These are phyloP conservation scores for Heliconius aoede DNA, from an alignment of 2,888 invertebrate species.

Conservation along the genomic window DNA sequence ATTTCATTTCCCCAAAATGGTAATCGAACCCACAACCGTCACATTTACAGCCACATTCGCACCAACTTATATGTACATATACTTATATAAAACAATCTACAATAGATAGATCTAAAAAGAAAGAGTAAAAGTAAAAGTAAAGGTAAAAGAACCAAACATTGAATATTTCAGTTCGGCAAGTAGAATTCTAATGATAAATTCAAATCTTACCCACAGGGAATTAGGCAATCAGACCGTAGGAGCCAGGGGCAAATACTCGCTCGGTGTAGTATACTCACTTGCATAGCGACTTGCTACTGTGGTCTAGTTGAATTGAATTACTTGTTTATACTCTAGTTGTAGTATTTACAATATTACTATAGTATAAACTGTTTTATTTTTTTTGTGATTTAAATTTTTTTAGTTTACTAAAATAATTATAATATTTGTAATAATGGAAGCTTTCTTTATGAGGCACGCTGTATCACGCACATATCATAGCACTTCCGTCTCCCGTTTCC, in stretches of 20 bases:
- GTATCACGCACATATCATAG: no score
- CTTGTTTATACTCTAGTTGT: constrained; percentile 3
- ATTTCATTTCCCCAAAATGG: no score
- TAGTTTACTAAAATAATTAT: no score
- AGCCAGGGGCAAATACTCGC: constrained; percentile 58
- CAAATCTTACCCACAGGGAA: constrained; percentile 73
- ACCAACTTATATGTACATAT: background rate
- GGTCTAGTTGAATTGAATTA: constrained; percentile 9
- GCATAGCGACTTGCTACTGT: background rate
- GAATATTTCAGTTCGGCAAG: constrained; percentile 68
- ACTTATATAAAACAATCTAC: background rate
- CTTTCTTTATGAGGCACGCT: no score
- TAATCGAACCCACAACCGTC: no score
- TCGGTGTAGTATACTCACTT: constrained; percentile 46
- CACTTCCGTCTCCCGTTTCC: no score
- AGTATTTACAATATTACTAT: background rate
- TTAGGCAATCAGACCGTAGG: constrained; percentile 78
- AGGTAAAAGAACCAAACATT: constrained; percentile 59
- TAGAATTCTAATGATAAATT: constrained; percentile 67
- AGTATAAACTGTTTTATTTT: background rate
- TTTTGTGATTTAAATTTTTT: no score
- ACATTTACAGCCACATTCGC: background rate
- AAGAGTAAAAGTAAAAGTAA: background rate
- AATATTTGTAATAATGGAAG: no score
- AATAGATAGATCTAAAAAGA: background rate